These are phyloP conservation scores for Orius laevigatus DNA, from an alignment of 1,140 invertebrate species.

Conservation along the genomic window DNA sequence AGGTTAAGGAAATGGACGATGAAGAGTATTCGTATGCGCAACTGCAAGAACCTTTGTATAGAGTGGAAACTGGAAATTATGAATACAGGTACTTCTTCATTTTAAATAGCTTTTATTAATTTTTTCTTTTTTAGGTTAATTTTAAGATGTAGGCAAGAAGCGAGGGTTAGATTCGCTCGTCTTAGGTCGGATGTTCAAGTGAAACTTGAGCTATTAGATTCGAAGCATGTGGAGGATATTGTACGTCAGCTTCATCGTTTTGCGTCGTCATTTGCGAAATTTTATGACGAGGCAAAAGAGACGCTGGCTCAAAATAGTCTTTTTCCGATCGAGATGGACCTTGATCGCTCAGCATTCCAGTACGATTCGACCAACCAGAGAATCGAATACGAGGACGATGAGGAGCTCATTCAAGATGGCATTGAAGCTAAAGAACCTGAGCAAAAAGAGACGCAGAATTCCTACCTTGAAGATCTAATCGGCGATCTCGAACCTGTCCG, in stretches of 20 bases:
- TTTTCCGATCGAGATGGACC: constrained; percentile 93
- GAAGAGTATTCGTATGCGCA: constrained; percentile 89
- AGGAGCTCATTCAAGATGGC: constrained; percentile 6
- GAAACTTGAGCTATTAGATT: constrained; percentile 91
- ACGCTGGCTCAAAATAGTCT: constrained; percentile 57
- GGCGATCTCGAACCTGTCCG: constrained; percentile 3
- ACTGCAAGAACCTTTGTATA: constrained; percentile 89
- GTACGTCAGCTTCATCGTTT: constrained; percentile 56
- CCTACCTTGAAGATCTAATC: neutral
- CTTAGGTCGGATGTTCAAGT: constrained; percentile 87
- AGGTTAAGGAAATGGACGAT: constrained; percentile 97
- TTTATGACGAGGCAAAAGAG: constrained; percentile 33
- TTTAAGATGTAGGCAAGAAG: constrained; percentile 86
- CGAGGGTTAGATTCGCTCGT: constrained; percentile 75
- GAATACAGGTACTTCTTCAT: constrained; percentile 90
- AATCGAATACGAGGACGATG: constrained; percentile 6
- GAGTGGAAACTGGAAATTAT: constrained; percentile 97
- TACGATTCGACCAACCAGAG: constrained; percentile 48
- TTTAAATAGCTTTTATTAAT: neutral
- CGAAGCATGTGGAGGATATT: constrained; percentile 93
- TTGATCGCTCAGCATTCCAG: constrained; percentile 79
- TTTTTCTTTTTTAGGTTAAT: constrained; percentile 45
- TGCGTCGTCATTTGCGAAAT: constrained; percentile 29
- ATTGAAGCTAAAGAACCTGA: constrained; percentile 3
- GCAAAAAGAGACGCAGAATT: neutral